These are phyloP conservation scores for Mormoops blainvillei DNA, from an alignment of 2,113 vertebrate species.

Conservation along the genomic window DNA sequence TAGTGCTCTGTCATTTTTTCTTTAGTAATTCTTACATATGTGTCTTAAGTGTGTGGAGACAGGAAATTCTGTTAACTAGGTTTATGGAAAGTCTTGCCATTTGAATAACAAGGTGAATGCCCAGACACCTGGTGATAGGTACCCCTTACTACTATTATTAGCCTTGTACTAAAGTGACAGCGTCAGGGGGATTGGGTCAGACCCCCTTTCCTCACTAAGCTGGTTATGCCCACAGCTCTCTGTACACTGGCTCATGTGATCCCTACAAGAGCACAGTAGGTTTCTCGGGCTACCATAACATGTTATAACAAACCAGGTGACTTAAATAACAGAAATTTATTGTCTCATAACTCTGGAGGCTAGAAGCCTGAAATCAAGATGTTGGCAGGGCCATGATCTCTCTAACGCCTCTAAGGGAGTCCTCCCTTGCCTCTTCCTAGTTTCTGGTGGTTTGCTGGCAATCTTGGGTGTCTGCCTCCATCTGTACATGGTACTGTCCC, in stretches of 20 bases:
- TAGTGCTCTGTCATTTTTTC: neutral
- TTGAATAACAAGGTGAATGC: neutral
- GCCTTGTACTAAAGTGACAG: neutral
- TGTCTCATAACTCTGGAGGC: neutral
- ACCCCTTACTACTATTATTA: neutral
- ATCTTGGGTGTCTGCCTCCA: neutral
- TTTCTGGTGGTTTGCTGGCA: neutral
- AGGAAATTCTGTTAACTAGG: neutral
- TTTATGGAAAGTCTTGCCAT: neutral
- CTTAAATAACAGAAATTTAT: neutral
- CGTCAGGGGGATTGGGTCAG: neutral
- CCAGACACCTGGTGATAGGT: neutral
- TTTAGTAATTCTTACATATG: neutral
- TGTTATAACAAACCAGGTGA: neutral
- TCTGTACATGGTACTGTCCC: neutral
- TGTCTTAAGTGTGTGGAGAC: neutral
- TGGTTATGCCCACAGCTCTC: neutral
- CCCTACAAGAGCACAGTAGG: neutral
- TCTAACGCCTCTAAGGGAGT: neutral
- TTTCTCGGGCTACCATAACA: neutral
- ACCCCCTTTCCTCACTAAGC: neutral
- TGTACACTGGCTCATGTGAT: neutral
- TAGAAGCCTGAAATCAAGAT: neutral
- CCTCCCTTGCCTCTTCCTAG: neutral
- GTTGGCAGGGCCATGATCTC: neutral